Percentiles rank a stretch among this genome's conserved stretches.
Evolutionary conservation across 2,797 vertebrate species (phyloP).

Genomic region (Pteronotus mesoamericanus): DNA sequence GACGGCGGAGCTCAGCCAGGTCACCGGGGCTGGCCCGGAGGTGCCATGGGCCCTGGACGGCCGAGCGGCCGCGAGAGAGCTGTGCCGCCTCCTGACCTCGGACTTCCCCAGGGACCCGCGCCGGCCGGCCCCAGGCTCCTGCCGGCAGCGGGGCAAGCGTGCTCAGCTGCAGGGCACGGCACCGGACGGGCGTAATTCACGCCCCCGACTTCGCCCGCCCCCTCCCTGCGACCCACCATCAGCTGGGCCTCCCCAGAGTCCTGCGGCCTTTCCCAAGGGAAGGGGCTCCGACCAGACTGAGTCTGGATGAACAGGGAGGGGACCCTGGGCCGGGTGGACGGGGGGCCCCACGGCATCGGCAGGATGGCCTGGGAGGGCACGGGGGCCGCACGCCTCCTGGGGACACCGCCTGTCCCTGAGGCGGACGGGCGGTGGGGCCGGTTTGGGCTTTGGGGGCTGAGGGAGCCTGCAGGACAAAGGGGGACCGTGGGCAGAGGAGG

Average conservation of each 20-base stretch:
- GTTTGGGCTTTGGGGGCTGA: background rate
- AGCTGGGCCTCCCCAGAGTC: background rate
- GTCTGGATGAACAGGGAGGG: no score
- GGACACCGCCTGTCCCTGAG: background rate
- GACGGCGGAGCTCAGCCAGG: no score
- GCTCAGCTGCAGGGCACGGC: rapidly evolving
- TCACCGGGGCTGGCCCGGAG: background rate
- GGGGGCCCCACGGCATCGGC: rapidly evolving
- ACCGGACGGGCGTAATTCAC: no score
- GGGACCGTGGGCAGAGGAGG: rapidly evolving
- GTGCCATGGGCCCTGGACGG: background rate
- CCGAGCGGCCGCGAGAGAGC: no score
- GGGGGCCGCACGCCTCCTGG: rapidly evolving
- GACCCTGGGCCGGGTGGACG: rapidly evolving
- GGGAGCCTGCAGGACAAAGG: rapidly evolving
- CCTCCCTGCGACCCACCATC: background rate
- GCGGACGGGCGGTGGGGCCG: background rate
- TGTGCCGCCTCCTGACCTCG: background rate
- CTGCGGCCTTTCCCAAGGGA: background rate
- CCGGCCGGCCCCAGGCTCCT: no score
- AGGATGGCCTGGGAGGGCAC: rapidly evolving
- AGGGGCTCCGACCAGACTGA: rapidly evolving
- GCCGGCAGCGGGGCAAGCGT: rapidly evolving
- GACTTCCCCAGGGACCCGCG: rapidly evolving
- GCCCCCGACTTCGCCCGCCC: rapidly evolving